Conservation (phyloP, 2,888 invertebrate genomes). For the Xestoiulus laeticollis region DNA sequence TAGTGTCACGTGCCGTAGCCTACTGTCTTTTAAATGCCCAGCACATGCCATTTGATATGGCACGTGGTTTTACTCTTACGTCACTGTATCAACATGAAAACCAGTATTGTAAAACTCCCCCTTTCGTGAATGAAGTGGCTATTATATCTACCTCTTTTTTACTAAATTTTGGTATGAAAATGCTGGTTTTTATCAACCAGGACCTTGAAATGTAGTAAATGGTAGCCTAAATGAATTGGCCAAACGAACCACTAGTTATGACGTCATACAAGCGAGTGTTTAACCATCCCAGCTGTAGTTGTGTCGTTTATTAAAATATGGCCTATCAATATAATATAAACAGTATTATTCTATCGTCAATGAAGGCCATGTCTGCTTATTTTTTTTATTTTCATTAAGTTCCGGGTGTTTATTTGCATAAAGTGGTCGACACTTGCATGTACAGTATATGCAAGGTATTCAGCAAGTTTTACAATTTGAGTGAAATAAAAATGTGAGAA, state of each 20-base stretch:
- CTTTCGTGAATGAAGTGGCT: not conserved
- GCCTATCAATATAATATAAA: not conserved
- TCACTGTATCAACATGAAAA: not conserved
- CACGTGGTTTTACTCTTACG: constrained; percentile 5
- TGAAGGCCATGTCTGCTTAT: not conserved
- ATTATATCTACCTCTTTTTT: not conserved
- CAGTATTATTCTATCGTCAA: not conserved
- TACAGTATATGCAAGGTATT: no score
- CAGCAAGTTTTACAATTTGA: no score
- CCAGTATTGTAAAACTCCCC: not conserved
- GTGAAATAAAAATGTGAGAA: no score
- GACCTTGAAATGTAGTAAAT: not conserved
- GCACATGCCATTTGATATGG: not conserved
- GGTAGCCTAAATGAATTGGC: not conserved
- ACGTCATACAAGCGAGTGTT: not conserved
- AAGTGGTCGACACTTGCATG: no score
- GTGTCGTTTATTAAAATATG: not conserved
- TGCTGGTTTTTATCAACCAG: not conserved
- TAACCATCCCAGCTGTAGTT: not conserved
- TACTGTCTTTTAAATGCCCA: not conserved
- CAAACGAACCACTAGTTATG: not conserved
- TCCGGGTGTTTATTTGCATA: not conserved
- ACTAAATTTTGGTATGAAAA: not conserved
- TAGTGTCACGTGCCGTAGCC: not conserved
- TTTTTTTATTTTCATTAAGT: not conserved